These are phyloP conservation scores for Microctonus aethiopoides DNA, from an alignment of 2,888 invertebrate species.

Conservation along the genomic window DNA sequence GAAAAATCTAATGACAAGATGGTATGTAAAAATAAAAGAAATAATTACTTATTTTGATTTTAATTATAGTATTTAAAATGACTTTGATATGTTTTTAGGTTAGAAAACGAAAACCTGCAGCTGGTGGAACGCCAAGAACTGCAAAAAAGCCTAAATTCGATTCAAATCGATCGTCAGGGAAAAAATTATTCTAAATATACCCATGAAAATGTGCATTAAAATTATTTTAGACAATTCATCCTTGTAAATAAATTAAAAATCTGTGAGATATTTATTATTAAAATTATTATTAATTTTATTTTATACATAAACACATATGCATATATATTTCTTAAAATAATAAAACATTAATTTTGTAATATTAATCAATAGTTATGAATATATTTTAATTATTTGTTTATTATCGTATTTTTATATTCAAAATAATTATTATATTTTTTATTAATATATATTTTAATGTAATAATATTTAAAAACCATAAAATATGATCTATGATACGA, in stretches of 20 bases:
- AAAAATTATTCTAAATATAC: slow-evolving; percentile 48
- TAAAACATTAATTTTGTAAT: too few species aligned
- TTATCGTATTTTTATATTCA: too few species aligned
- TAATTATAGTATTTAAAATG: not conserved
- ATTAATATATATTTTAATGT: not conserved
- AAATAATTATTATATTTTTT: too few species aligned
- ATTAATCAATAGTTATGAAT: too few species aligned
- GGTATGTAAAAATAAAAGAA: slow-evolving; percentile 11
- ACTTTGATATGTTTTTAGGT: slow-evolving; percentile 57
- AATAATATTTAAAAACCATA: not conserved
- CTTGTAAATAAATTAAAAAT: slow-evolving; percentile 6
- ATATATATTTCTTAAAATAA: too few species aligned
- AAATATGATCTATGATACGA: not conserved
- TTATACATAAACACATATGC: too few species aligned
- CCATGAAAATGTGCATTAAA: not conserved
- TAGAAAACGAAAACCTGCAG: slow-evolving; percentile 69
- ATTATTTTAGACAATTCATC: not conserved
- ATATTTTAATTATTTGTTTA: too few species aligned
- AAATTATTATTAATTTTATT: not conserved
- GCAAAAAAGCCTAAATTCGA: slow-evolving; percentile 68
- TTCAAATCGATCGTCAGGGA: slow-evolving; percentile 36
- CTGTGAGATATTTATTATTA: not conserved
- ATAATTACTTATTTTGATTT: not conserved
- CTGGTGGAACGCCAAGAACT: slow-evolving; percentile 66
- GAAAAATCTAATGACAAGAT: not conserved